Evolutionary conservation across 2,113 vertebrate species (phyloP).

Genomic region (Eolophus roseicapilla): DNA sequence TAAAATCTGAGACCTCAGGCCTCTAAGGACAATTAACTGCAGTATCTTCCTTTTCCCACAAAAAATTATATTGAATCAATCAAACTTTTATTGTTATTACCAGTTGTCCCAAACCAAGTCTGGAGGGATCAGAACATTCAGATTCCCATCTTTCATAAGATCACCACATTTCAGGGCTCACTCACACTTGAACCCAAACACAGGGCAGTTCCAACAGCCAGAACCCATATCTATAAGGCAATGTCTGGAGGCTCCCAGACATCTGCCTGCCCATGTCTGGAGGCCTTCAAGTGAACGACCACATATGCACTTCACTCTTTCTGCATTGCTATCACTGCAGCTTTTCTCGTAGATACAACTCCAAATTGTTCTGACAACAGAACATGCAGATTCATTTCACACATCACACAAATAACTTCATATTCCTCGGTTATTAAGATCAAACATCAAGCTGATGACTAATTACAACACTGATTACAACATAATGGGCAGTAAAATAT

Average conservation of each 20-base stretch:
- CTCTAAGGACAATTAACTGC: neutral
- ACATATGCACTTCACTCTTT: neutral
- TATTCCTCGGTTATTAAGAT: neutral
- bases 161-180: neutral
- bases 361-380: slow-evolving; percentile 13
- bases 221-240: neutral
- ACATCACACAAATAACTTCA: neutral
- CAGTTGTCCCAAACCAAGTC: neutral
- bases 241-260: neutral
- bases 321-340: neutral
- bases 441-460: neutral
- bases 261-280: neutral
- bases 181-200: neutral
- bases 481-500: neutral
- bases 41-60: neutral
- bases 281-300: neutral
- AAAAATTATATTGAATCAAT: slow-evolving; percentile 5
- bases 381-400: neutral
- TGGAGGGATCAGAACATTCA: neutral
- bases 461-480: neutral
- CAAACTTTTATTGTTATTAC: neutral
- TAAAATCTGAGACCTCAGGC: neutral
- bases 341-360: neutral
- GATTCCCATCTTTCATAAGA: neutral
- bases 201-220: neutral